These are phyloP conservation scores for Jordanella pulchra DNA, from an alignment of 2,797 vertebrate genomes.

Conservation along the genomic window DNA sequence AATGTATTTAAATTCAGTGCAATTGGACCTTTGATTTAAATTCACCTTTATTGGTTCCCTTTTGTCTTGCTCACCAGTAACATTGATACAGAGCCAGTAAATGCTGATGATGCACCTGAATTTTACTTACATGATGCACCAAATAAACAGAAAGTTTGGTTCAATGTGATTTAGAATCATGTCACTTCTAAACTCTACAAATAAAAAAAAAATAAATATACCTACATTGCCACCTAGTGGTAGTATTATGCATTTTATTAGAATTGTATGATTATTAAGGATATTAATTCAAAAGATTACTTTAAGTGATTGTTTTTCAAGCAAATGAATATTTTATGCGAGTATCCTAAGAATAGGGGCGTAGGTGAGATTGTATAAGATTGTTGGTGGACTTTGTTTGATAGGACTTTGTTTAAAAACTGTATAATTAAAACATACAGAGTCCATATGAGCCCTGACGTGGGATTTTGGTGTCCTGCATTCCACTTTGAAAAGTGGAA, in stretches of 20 bases:
- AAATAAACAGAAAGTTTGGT: not conserved
- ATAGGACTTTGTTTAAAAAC: too few species aligned
- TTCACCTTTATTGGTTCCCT: not conserved
- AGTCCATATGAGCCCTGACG: too few species aligned
- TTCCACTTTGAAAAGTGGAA: too few species aligned
- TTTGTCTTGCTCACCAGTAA: not conserved
- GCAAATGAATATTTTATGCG: not conserved
- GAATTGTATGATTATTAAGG: not conserved
- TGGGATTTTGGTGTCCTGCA: too few species aligned
- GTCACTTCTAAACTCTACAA: not conserved
- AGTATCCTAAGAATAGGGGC: not conserved
- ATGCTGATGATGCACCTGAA: not conserved
- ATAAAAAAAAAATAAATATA: not conserved
- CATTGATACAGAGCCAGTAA: not conserved
- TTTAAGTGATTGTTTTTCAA: too few species aligned
- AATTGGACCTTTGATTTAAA: not conserved
- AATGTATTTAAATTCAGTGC: not conserved
- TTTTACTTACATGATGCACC: not conserved
- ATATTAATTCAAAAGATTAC: not conserved
- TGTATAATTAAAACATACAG: too few species aligned
- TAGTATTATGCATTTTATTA: not conserved
- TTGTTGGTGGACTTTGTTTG: too few species aligned
- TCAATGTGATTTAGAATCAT: not conserved
- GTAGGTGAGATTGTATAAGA: not conserved
- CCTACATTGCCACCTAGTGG: slow-evolving; percentile 61